Evolutionary conservation across 2,888 invertebrate species (phyloP).

Genomic region (Dicyrtoma fusca): DNA sequence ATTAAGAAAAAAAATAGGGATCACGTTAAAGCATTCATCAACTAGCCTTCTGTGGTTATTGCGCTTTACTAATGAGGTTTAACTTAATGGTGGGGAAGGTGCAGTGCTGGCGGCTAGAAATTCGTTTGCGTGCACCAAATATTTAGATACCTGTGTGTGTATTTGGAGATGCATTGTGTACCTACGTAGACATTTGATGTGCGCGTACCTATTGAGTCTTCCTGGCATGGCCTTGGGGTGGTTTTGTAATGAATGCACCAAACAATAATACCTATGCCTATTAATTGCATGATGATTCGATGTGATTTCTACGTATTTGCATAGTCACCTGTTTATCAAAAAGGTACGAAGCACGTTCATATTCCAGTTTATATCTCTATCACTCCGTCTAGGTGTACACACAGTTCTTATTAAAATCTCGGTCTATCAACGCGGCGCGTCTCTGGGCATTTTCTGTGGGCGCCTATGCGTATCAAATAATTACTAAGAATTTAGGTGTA

Average conservation of each 20-base stretch:
- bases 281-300: conserved; percentile 22
- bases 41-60: conserved; percentile 2
- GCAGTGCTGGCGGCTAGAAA: conserved; percentile 10
- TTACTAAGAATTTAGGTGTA: too few relatives aligned
- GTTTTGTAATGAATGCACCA: conserved; percentile 21
- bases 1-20: background rate
- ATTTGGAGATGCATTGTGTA: conserved; percentile 25
- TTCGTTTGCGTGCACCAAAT: conserved; percentile 14
- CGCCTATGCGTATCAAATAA: too few relatives aligned
- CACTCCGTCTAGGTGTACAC: too few relatives aligned
- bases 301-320: conserved; percentile 7
- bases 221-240: conserved; percentile 13
- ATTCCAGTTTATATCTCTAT: background rate
- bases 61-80: conserved; percentile 15
- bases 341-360: conserved; percentile 18
- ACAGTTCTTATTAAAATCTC: too few relatives aligned
- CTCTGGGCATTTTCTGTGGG: too few relatives aligned
- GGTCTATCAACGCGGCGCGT: too few relatives aligned
- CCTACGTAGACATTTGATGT: background rate
- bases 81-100: conserved; percentile 5
- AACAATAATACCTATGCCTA: background rate
- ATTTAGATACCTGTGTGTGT: conserved; percentile 4
- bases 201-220: background rate
- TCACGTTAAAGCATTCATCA: background rate
- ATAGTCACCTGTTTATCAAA: conserved; percentile 18